These are phyloP conservation scores for Tipula helvola DNA, from an alignment of 2,888 invertebrate species.

Conservation along the genomic window DNA sequence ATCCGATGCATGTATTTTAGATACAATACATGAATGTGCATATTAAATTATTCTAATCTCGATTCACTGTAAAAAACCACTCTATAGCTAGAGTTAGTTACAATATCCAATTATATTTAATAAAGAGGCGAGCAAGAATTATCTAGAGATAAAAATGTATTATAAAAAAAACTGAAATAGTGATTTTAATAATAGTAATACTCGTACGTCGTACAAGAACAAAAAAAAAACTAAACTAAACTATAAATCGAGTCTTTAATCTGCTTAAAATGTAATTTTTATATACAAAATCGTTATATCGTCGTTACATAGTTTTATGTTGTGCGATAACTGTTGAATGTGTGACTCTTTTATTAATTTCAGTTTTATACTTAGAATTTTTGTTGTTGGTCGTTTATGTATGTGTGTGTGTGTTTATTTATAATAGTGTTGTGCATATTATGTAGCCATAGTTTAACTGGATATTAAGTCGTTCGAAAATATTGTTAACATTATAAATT, in stretches of 20 bases:
- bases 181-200: not conserved
- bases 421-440: too few species aligned
- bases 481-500: not conserved
- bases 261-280: not conserved
- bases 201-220: not conserved
- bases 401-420: not conserved
- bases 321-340: not conserved
- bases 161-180: not conserved
- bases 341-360: not conserved
- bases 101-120: not conserved
- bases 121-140: not conserved
- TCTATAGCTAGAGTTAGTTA: not conserved
- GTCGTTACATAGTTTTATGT: not conserved
- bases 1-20: not conserved
- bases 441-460: not conserved
- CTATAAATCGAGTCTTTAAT: not conserved
- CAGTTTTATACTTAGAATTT: not conserved
- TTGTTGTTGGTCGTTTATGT: not conserved
- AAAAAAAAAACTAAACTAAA: not conserved
- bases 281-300: not conserved
- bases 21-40: not conserved
- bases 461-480: not conserved
- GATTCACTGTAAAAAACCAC: not conserved
- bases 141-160: not conserved
- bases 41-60: not conserved